Base-by-base conservation (phyloP, 2,888 invertebrate genomes). In the Sphecodes monilicornis region DNA sequence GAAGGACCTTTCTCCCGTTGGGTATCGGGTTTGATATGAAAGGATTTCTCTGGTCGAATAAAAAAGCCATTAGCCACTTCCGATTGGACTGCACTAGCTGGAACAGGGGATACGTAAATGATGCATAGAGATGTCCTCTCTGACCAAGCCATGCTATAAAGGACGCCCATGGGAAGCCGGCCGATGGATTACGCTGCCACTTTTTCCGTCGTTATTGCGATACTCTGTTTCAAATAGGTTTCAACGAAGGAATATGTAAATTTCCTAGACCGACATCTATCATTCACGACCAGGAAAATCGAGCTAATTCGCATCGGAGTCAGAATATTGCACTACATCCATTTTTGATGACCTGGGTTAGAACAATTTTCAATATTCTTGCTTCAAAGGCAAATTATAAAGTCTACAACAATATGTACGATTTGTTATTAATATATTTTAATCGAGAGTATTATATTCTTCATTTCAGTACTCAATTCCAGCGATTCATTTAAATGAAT, bases 1-100 rank as follows among this genome's bases (percentile, higher is more conserved):
- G 86, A 73, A 81, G 90, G 90, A 83, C 89, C 90, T 36, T 39
- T 90, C 89, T 88, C 87, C 84, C 85, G 86, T 88, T 82, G 87
- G 87, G 86, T 89, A 89, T 90, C 90, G 90, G 54, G 87, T 91
- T 92, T 92, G 89, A 91, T 92, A 91, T 91, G 90, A 92, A 92
- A 90, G 90, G 90, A 92, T 92, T 92, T 92, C 91, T 91, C 91
- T 89, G 91, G 89, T 82, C 83, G 89, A 92, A 91, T 91, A 91
- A 91, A 92, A 91, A 92, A 88, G 89, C 91, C 91, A 92, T 92
- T 92, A 92, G 92, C 90, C 88, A 86, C 78, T 80, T 89, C 87
- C 89, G 88, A 90, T 90, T 85, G 88, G 82, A 86, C 86, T 68
- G 80, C 75, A 72, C 69, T 74, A 77, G 72, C 78, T 75, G 71